Conservation (phyloP, 2,888 invertebrate genomes). For the Holacanthella duospinosa region DNA sequence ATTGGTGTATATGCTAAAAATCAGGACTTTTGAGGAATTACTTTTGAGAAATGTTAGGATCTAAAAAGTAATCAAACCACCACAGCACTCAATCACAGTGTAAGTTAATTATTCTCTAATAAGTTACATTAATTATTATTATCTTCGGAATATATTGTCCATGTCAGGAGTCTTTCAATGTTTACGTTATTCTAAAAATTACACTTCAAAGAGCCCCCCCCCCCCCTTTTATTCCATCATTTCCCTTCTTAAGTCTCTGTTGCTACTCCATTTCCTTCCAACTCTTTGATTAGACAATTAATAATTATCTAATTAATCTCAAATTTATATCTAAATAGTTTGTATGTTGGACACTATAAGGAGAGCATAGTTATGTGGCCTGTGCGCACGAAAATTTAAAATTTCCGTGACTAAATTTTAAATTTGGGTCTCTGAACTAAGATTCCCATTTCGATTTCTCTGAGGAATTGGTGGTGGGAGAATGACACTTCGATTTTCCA, state of each 20-base stretch:
- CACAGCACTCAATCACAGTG: not conserved
- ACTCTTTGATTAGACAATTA: too few species aligned
- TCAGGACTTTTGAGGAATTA: too few species aligned
- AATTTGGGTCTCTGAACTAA: conserved; percentile 16
- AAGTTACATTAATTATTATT: conserved; percentile 2
- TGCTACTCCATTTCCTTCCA: too few species aligned
- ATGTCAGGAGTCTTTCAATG: not conserved
- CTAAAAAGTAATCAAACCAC: not conserved
- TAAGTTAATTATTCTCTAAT: not conserved
- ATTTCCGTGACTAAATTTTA: not conserved
- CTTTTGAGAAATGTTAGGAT: not conserved
- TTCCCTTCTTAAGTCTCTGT: too few species aligned
- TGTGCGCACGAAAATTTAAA: not conserved
- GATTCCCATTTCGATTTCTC: conserved; percentile 12
- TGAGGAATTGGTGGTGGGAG: conserved; percentile 12
- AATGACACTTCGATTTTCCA: conserved; percentile 13
- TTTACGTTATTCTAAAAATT: too few species aligned
- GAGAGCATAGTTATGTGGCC: too few species aligned
- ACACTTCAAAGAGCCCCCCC: too few species aligned
- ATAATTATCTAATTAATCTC: too few species aligned
- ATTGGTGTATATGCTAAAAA: too few species aligned
- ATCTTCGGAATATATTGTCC: not conserved
- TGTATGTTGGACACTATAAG: too few species aligned
- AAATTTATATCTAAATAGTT: too few species aligned
- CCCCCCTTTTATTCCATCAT: too few species aligned